Evolutionary conservation across 2,113 vertebrate genomes (phyloP).

Genomic region (Paracanthobrama guichenoti): DNA sequence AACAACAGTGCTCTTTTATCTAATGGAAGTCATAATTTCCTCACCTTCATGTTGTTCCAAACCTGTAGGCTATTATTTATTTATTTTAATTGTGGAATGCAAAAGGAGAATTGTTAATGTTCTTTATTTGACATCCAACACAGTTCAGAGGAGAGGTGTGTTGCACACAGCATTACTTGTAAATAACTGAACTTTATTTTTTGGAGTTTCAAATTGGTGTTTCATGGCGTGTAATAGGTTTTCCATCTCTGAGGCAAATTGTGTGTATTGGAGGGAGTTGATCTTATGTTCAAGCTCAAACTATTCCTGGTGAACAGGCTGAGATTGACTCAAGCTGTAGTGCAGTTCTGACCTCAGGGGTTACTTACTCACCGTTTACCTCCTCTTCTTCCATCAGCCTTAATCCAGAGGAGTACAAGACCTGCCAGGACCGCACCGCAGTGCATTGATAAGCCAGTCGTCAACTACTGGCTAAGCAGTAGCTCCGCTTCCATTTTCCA

Average conservation of each 20-base stretch:
- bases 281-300: conserved; percentile 30
- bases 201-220: neutral
- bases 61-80: neutral
- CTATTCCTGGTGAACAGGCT: conserved; percentile 26
- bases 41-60: neutral
- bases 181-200: neutral
- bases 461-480: no score
- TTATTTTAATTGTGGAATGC: neutral
- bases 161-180: conserved; percentile 6
- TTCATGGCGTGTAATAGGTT: conserved; percentile 36
- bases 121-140: neutral
- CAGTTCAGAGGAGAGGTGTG: neutral
- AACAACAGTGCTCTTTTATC: conserved; percentile 6
- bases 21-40: neutral
- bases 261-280: conserved; percentile 7
- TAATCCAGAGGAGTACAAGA: neutral
- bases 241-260: conserved; percentile 26
- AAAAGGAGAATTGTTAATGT: neutral
- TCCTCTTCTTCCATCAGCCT: neutral
- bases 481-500: no score
- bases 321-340: conserved; percentile 16
- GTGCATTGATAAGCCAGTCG: no score
- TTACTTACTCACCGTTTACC: neutral
- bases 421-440: no score
- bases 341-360: neutral